These are phyloP conservation scores for Python bivittatus DNA, from an alignment of 2,113 vertebrate species.

Conservation along the genomic window DNA sequence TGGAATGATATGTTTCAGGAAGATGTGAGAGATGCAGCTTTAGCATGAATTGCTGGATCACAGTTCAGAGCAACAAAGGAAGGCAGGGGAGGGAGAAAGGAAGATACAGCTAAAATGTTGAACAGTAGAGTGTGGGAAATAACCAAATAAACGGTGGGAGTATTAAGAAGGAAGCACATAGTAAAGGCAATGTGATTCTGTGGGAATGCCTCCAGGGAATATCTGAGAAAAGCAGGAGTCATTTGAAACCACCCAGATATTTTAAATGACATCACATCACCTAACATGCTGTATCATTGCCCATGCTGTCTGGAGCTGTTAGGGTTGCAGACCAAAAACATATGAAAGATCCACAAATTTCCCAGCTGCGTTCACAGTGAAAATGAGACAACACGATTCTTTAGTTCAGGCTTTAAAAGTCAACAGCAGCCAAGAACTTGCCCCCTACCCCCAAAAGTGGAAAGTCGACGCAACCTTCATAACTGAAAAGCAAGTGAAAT, in stretches of 20 bases:
- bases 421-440: not conserved
- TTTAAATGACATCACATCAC: not conserved
- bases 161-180: not conserved
- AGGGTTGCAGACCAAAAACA: not conserved
- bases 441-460: not conserved
- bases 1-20: slow-evolving; percentile 18
- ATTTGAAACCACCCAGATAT: not conserved
- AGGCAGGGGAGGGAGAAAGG: not conserved
- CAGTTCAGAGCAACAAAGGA: slow-evolving; percentile 4
- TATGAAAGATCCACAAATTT: not conserved
- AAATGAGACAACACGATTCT: not conserved
- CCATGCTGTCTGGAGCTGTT: not conserved
- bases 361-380: not conserved
- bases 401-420: not conserved
- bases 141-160: not conserved
- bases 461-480: not conserved
- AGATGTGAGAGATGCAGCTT: not conserved
- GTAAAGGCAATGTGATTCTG: not conserved
- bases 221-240: not conserved
- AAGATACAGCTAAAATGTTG: not conserved
- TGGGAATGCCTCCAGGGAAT: not conserved
- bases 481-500: not conserved
- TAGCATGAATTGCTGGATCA: not conserved
- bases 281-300: not conserved
- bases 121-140: not conserved